Evolutionary conservation across 2,113 vertebrate species (phyloP), one percentile per base, ranked within the genome.

Genomic region (Lagenorhynchus albirostris): DNA sequence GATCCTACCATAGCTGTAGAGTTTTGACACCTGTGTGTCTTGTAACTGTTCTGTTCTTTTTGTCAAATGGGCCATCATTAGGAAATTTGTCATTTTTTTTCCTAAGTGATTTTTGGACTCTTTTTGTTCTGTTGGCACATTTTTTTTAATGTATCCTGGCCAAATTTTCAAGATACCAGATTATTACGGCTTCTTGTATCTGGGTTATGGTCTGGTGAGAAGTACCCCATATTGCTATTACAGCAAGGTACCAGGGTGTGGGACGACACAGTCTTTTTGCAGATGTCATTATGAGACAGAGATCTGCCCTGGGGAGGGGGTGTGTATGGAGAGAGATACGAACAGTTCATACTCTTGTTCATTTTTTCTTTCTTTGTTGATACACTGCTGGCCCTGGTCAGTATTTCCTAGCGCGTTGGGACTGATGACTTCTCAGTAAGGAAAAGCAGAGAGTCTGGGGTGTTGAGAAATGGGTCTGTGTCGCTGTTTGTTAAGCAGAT

Each of bases 191-290:
- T 53, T 63, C 36, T 53, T 6, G 4, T 8, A 0, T 50, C 44
- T 79, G 50, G 55, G 25, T 23, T 15, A 2, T 26, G 4, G 33
- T 73, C 41, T 60, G 60, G 25, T 6, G n/a, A 83, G 62, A 50
- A 55, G 53, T 6, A 0, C 25, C 14, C 3, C 0, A 0, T 2
- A 0, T 4, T 2, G 15, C 17, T 15, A 0, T 2, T 5, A 14
- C 8, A 21, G 44, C 0, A 9, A 44, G 50, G 7, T 12, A 0
- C 25, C 2, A 44, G 38, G 15, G 3, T 26, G n/a, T 38, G 33
- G 77, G 26, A 0, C 20, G 71, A 23, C 25, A 29, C 6, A 1
- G 10, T 5, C 53, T 12, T 58, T 73, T 63, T 23, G 21, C 21
- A 23, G 0, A 6, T 25, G 87, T 20, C 4, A 0, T 7, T 33